Conservation (phyloP, 2,113 vertebrate genomes). For the Ptilorrhoa leucosticta region DNA sequence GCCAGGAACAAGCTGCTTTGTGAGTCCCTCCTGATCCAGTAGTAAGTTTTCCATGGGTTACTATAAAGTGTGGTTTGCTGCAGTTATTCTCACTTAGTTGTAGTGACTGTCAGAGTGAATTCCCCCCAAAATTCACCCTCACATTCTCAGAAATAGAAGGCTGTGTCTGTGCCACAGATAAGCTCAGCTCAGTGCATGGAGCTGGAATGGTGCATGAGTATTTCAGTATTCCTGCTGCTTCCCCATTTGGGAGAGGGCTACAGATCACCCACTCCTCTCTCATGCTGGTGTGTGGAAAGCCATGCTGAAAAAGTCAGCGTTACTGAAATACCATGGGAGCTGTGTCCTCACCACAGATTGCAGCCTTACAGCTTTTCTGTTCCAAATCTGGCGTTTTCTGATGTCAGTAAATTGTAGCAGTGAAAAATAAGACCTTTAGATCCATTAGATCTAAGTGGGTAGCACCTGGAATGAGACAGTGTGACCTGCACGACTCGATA, state of each 20-base stretch:
- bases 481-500: fast-evolving
- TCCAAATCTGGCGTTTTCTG: not conserved
- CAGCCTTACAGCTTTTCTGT: not conserved
- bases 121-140: not conserved
- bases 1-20: not conserved
- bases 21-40: not conserved
- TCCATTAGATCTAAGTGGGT: not conserved
- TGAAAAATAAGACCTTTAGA: not conserved
- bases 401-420: not conserved
- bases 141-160: not conserved
- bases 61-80: not conserved
- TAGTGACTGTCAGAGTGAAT: not conserved
- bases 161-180: not conserved
- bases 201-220: not conserved
- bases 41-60: not conserved
- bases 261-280: not conserved
- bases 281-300: not conserved
- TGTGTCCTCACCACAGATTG: not conserved
- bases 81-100: not conserved
- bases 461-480: not conserved
- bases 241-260: not conserved
- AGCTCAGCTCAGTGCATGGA: not conserved
- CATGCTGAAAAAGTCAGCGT: not conserved
- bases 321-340: not conserved
- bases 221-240: not conserved